Evolutionary conservation across 2,113 vertebrate genomes (phyloP).

Genomic region (Carassius carassius): DNA sequence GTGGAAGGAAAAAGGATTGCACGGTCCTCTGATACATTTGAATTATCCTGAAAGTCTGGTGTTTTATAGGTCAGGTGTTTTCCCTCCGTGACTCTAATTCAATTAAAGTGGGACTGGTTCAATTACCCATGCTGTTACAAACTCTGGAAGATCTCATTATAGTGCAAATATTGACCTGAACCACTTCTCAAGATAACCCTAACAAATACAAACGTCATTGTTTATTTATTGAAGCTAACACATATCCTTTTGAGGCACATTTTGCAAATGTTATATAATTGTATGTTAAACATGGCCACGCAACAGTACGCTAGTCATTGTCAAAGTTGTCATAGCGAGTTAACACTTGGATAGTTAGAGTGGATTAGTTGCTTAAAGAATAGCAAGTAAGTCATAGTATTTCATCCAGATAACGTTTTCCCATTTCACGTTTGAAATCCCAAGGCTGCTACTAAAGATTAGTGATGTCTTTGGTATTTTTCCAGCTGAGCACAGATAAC

Average conservation of each 20-base stretch:
- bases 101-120: slow-evolving; percentile 45
- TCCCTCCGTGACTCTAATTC: slow-evolving; percentile 43
- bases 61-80: slow-evolving; percentile 35
- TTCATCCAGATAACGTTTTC: slow-evolving; percentile 44
- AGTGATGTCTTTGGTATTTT: slow-evolving; percentile 33
- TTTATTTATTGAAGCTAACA: background rate
- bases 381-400: slow-evolving; percentile 11
- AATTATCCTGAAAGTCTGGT: slow-evolving; percentile 28
- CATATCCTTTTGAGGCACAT: background rate
- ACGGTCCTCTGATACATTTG: slow-evolving; percentile 25
- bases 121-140: slow-evolving; percentile 48
- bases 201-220: background rate
- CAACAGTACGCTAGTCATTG: background rate
- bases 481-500: slow-evolving; percentile 17
- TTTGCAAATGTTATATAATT: background rate
- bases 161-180: slow-evolving; percentile 19
- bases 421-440: slow-evolving; percentile 50
- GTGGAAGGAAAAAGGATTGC: slow-evolving; percentile 13
- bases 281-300: background rate
- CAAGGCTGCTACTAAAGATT: slow-evolving; percentile 44
- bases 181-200: slow-evolving; percentile 9
- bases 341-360: slow-evolving; percentile 38
- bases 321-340: slow-evolving; percentile 26
- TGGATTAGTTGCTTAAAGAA: slow-evolving; percentile 36
- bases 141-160: slow-evolving; percentile 42